A percentile compares a stretch with the other conserved stretches of the same genome.
These are phyloP conservation scores for Lutjanus erythropterus DNA, from an alignment of 2,113 vertebrate genomes.

Conservation along the genomic window DNA sequence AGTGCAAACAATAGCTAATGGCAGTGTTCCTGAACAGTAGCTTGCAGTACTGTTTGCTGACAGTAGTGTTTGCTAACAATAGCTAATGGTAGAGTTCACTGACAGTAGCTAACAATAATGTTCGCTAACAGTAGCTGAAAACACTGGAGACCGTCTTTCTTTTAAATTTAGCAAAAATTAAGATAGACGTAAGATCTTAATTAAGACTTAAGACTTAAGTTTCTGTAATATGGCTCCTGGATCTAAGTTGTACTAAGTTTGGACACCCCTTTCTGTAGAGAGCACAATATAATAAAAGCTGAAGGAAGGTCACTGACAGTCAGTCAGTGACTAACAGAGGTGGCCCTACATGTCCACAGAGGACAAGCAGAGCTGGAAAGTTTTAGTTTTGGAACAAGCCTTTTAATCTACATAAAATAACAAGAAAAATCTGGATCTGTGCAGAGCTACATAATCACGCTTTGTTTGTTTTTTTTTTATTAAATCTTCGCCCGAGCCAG, in stretches of 20 bases:
- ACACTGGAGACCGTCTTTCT: too few species aligned
- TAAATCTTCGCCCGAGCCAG: conserved; percentile 60
- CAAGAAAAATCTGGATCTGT: conserved; percentile 46
- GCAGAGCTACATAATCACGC: conserved; percentile 62
- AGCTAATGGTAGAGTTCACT: too few species aligned
- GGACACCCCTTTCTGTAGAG: neutral
- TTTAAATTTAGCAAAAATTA: too few species aligned
- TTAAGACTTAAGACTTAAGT: too few species aligned
- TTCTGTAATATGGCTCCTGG: too few species aligned
- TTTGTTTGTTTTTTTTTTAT: conserved; percentile 73
- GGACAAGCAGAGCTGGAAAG: conserved; percentile 57
- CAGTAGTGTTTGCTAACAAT: too few species aligned
- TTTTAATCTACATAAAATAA: conserved; percentile 74
- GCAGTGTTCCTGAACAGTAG: too few species aligned
- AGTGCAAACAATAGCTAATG: too few species aligned
- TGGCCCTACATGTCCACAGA: conserved; percentile 27
- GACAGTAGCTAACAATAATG: too few species aligned
- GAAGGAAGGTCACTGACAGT: conserved; percentile 22
- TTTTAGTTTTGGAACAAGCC: conserved; percentile 59
- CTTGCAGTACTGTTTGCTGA: too few species aligned
- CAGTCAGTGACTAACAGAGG: conserved; percentile 37
- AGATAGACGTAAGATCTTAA: too few species aligned
- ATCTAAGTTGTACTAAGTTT: neutral
- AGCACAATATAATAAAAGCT: conserved; percentile 4
- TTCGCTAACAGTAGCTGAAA: too few species aligned